A percentile compares a stretch with the other conserved stretches of the same genome.
Conservation (phyloP, 2,113 vertebrate species). For the Lontra canadensis region DNA sequence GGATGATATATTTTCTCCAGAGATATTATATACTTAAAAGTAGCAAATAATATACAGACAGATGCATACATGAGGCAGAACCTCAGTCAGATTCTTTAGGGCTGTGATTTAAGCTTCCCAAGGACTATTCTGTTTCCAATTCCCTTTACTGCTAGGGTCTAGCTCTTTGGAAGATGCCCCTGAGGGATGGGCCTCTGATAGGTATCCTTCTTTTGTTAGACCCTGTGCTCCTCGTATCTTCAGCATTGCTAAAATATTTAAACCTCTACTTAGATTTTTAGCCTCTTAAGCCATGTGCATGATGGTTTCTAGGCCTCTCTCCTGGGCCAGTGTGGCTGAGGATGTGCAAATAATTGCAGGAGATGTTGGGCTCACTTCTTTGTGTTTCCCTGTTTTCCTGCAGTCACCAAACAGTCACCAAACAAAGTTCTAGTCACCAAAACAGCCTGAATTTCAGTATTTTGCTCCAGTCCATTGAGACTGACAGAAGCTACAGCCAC, state of each 20-base stretch:
- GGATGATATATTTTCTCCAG: not conserved
- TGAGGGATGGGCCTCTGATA: not conserved
- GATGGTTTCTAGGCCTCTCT: not conserved
- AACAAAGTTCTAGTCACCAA: no score
- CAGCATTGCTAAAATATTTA: not conserved
- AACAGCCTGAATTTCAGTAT: not conserved
- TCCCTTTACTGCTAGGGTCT: not conserved
- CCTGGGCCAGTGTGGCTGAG: not conserved
- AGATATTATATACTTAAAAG: not conserved
- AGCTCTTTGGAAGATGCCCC: not conserved
- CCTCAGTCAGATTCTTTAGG: not conserved
- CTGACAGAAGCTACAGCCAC: not conserved
- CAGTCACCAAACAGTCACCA: no score
- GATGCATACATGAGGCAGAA: not conserved
- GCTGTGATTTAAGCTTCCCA: not conserved
- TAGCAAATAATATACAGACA: not conserved
- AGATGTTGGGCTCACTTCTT: not conserved
- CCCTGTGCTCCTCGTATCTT: not conserved
- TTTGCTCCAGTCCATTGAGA: not conserved
- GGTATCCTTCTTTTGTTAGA: not conserved
- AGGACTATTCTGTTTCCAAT: rapidly evolving
- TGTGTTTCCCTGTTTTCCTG: not conserved
- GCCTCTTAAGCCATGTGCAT: not conserved
- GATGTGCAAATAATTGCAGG: rapidly evolving
- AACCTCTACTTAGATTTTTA: not conserved